Base-by-base conservation (phyloP, 1,140 invertebrate species). In the Hyphantria cunea region DNA sequence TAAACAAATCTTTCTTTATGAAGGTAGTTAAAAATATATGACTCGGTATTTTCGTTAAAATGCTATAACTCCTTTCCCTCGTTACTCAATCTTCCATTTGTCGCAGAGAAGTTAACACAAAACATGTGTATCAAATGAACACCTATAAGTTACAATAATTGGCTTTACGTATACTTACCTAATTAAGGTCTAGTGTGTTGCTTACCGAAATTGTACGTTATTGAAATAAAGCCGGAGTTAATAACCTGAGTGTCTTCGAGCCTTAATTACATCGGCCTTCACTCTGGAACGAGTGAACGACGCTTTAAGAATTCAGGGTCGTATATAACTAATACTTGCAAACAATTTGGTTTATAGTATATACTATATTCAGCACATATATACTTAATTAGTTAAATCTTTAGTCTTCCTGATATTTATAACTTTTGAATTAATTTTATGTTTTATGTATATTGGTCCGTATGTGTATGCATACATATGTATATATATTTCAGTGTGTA, bases 121-220 rank as follows among this genome's bases (percentile, higher is more conserved):
- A 49, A 58, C 32, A 47, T 17, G 63, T 56, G 41, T 31, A 14
- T 34, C 17, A 63, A 58, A 65, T 17, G 66, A 68, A 68, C 49
- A 53, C 66, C 49, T 68, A 63, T 63, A 68, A 68, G 66, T 63
- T 59, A 34, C 25, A 34, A 34, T 68, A 68, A 68, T 68, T 68
- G 66, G 59, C 53, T 68, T 67, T 48, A 58, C 25, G 33, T 39
- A 58, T 45, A 47, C 45, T 25, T 58, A 58, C 14, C 45, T 58
- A 58, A 51, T 48, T 49, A 58, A 31, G 55, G 13, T 45, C 41
- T 31, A 47, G 55, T 58, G 15, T 49, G 45, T 47, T 41, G 47
- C 45, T 58, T 58, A 55, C 52, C 55, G 8, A 58, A 48, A 58
- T 39, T 48, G 15, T 49, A 11, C 33, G 15, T 44, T 39, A 48